Base-by-base conservation (phyloP, 2,797 vertebrate genomes). In the Oceanodroma leucorhoa region DNA sequence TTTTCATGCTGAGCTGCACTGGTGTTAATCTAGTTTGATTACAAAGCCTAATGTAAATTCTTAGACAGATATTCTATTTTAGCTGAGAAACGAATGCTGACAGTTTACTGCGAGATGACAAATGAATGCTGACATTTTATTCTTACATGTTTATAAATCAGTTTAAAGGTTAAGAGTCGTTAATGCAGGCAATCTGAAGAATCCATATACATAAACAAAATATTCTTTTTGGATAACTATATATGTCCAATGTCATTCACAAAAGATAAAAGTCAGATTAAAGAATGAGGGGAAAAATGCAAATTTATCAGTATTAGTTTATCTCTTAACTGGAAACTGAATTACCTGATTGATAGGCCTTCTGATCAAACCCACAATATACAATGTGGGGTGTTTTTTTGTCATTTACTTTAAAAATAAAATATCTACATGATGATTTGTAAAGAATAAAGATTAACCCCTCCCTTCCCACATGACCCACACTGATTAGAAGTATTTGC, bases 41-140 rank as follows among this genome's bases (percentile, higher is more conserved):
- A 83, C 94, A 95, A 96, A 96, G 50, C 91, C 83, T 95, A 95
- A 94, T 91, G 77, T 96, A 96, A 97, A 95, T 97, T 95, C 90
- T 92, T 96, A 89, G 88, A 92, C 83, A 96, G 91, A 97, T 97
- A 96, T 81, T 97, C 95, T 96, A 93, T 96, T 97, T 97, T 93
- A 93, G 92, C 90, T 95, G 96, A 97, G 95, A 97, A 98, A 97
- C 94, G 34, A 97, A 95, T 95, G 92, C 96, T 97, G 96, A 97
- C 94, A 97, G 96, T 96, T 97, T 92, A 87, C 90, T 97, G 84
- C 29, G 30, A 97, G 89, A 97, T 97, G 95, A 97, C 90, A 97
- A 97, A 97, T 97, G 96, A 96, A 98, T 96, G 92, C 96, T 97
- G 95, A 95, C 96, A 97, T 96, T 97, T 97, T 96, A 97, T 94